Percentiles rank a stretch among this genome's conserved stretches.
phyloP scores from a whole-genome alignment of 1,140 invertebrate genomes.

The Hyposmocoma kahamanoa region DNA sequence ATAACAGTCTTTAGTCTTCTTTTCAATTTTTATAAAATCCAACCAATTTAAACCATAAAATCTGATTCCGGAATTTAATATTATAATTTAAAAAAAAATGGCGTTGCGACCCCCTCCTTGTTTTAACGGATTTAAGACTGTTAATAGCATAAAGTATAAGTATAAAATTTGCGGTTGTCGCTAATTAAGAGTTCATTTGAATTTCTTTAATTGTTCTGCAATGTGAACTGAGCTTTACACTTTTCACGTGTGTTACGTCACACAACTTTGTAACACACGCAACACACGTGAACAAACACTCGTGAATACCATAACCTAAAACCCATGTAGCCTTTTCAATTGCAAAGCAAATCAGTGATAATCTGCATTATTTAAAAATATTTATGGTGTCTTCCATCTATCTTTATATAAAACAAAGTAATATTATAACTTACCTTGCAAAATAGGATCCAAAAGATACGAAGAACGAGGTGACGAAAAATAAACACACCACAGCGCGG shows the following conservation, averaged over 20 bases:
- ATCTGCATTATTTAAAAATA: background rate
- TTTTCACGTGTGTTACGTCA: background rate
- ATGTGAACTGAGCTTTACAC: background rate
- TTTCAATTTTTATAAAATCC: too few species aligned
- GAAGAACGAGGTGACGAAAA: background rate
- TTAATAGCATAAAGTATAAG: too few species aligned
- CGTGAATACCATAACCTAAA: background rate
- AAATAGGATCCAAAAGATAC: background rate
- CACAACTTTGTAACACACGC: background rate
- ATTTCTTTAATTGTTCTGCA: background rate
- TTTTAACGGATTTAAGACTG: too few species aligned
- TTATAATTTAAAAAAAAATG: too few species aligned
- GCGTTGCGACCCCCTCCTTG: too few species aligned
- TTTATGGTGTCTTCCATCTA: background rate
- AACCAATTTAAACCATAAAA: too few species aligned
- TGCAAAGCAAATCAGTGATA: background rate
- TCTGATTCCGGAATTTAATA: too few species aligned
- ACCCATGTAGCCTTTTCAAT: background rate
- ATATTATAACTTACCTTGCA: background rate
- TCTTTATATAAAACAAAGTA: background rate
- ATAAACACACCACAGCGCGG: background rate
- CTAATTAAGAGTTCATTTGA: background rate
- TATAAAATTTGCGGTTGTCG: too few species aligned
- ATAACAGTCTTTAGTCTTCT: too few species aligned
- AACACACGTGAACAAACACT: background rate